A percentile compares a stretch with the other conserved stretches of the same genome.
phyloP scores from a whole-genome alignment of 2,888 invertebrate species.

The Caenorhabditis sulstoni region DNA sequence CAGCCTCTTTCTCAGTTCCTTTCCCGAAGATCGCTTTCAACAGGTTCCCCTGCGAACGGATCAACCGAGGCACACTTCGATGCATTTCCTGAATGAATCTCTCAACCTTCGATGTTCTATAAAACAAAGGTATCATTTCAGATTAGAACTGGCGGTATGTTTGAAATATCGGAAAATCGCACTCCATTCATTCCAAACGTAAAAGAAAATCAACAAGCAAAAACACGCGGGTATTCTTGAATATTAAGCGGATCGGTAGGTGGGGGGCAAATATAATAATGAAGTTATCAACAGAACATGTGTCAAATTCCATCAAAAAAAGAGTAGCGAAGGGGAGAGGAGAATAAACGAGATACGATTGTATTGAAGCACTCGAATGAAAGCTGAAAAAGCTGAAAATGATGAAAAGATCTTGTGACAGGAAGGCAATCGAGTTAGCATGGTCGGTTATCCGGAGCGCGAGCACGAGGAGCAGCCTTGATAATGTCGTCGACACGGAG shows the following conservation, averaged over 20 bases:
- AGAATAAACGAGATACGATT: conserved; percentile 50
- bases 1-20: conserved; percentile 26
- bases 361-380: conserved; percentile 55
- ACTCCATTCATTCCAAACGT: conserved; percentile 55
- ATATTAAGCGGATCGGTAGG: conserved; percentile 16
- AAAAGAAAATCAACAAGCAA: conserved; percentile 54
- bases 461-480: conserved; percentile 82
- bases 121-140: background rate
- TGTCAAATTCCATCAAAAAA: conserved; percentile 38
- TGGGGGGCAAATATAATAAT: conserved; percentile 40
- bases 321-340: conserved; percentile 1
- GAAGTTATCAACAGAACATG: conserved; percentile 12
- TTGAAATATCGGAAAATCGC: conserved; percentile 19
- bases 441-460: conserved; percentile 76
- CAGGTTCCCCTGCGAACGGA: conserved; percentile 48
- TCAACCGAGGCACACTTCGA: conserved; percentile 37
- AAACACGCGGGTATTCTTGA: conserved; percentile 47
- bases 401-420: conserved; percentile 45
- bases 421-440: conserved; percentile 66
- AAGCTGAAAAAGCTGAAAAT: conserved; percentile 46
- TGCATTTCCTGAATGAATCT: conserved; percentile 29
- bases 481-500: conserved; percentile 97
- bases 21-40: conserved; percentile 46
- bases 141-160: conserved; percentile 1
- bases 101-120: background rate